These are phyloP conservation scores for Malacoraja senta DNA, from an alignment of 2,797 vertebrate genomes.

Conservation along the genomic window DNA sequence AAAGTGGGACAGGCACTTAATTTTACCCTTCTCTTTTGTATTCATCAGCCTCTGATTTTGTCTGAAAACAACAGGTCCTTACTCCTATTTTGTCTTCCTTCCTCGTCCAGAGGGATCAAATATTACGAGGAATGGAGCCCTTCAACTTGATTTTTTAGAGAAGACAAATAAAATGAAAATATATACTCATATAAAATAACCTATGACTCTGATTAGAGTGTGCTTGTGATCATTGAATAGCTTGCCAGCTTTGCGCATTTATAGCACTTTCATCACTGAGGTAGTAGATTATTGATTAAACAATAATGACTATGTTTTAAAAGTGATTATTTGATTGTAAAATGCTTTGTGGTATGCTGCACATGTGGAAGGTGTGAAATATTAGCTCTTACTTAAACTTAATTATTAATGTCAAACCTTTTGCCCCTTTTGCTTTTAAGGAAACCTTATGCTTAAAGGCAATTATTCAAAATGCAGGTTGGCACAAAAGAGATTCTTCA, in stretches of 20 bases:
- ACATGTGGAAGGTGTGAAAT: neutral
- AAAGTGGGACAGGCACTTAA: no score
- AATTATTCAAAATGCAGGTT: neutral
- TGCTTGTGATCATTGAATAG: no score
- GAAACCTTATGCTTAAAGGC: neutral
- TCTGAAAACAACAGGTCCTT: neutral
- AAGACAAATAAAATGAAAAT: no score
- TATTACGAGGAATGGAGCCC: neutral
- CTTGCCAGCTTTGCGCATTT: neutral
- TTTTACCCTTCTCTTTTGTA: neutral
- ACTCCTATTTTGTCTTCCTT: neutral
- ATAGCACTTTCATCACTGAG: neutral
- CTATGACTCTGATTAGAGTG: no score
- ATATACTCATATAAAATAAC: no score
- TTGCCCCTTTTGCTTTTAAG: neutral
- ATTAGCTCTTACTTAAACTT: neutral
- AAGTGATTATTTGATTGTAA: neutral
- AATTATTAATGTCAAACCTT: neutral
- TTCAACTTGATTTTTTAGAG: neutral
- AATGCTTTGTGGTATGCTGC: neutral
- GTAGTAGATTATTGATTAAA: neutral
- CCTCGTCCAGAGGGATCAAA: neutral
- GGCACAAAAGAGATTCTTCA: neutral
- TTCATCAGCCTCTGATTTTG: neutral
- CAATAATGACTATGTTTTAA: neutral